phyloP scores from a whole-genome alignment of 2,113 vertebrate genomes.

The Apaloderma vittatum region DNA sequence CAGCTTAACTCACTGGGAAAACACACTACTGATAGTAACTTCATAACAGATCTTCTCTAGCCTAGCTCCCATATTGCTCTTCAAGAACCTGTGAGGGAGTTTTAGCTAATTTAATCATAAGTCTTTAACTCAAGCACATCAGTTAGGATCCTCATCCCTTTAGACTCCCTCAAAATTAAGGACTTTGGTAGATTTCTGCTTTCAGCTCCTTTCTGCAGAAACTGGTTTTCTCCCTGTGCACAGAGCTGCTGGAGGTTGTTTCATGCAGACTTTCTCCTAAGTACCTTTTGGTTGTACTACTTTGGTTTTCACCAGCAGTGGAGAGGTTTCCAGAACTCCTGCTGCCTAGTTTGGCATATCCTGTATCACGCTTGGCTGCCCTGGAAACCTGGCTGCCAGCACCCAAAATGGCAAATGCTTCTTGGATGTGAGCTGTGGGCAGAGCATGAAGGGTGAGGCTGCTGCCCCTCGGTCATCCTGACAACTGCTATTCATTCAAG shows the following conservation, averaged over 20 bases:
- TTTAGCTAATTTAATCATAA: not conserved
- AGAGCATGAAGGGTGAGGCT: not conserved
- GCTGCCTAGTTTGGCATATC: not conserved
- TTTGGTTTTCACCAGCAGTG: not conserved
- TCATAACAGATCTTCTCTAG: not conserved
- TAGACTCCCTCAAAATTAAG: fast-evolving
- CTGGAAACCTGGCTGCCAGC: not conserved
- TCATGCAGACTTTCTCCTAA: not conserved
- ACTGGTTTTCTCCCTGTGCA: not conserved
- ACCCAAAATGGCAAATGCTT: not conserved
- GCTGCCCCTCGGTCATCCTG: not conserved
- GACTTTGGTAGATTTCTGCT: not conserved
- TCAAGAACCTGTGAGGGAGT: not conserved
- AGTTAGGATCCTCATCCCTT: not conserved
- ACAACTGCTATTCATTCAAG: not conserved
- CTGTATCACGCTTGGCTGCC: not conserved
- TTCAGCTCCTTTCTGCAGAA: not conserved
- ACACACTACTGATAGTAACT: not conserved
- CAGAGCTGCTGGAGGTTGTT: not conserved
- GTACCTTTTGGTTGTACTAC: not conserved
- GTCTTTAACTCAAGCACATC: not conserved
- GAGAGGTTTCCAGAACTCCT: not conserved
- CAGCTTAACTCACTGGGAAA: not conserved
- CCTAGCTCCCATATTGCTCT: not conserved
- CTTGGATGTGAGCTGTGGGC: not conserved